Evolutionary conservation across 1,140 invertebrate genomes (phyloP), one percentile per base, ranked within the genome.

Genomic region (Caligus rogercresseyi): DNA sequence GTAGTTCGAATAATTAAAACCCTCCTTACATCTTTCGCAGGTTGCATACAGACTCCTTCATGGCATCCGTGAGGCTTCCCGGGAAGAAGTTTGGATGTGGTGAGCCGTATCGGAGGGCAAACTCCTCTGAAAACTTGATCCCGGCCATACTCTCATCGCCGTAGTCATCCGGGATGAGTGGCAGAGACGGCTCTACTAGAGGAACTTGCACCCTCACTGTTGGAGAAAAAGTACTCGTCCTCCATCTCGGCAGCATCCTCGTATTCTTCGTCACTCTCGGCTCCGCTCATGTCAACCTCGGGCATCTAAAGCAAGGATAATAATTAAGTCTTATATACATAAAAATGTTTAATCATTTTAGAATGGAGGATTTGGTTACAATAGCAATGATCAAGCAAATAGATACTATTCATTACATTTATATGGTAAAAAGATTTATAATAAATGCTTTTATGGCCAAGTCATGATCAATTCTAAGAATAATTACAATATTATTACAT

Each of bases 51-150:
- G 90, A 85, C 74, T 92, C 86, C 72, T 84, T 84, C 51, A 93
- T 78, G 21, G 89, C 90, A 73, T 89, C 84, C 68, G 92, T 87
- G 63, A 95, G 76, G 43, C 85, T 85, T 31, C 90, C 89, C 67
- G 87, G 83, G 74, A 85, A 95, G 75, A 95, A 95, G 65, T 84
- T 79, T 0, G 91, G 89, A 73, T 86, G 85, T 65, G 81, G 80
- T 21, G 82, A 79, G 3, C 91, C 89, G 70, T 86, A 86, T 54
- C 88, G 78, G 63, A 81, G 78, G 64, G 80, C 79, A 74, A 93
- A 95, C 70, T 87, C 83, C 67, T 84, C 81, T 19, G 82, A 78
- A 75, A 96, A 95, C 73, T 87, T 83, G 68, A 88, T 79, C 43
- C 86, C 84, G 2, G 87, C 90, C 59, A 81, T 75, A n/a, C 80